phyloP scores from a whole-genome alignment of 2,797 vertebrate genomes.

The Dermochelys coriacea region DNA sequence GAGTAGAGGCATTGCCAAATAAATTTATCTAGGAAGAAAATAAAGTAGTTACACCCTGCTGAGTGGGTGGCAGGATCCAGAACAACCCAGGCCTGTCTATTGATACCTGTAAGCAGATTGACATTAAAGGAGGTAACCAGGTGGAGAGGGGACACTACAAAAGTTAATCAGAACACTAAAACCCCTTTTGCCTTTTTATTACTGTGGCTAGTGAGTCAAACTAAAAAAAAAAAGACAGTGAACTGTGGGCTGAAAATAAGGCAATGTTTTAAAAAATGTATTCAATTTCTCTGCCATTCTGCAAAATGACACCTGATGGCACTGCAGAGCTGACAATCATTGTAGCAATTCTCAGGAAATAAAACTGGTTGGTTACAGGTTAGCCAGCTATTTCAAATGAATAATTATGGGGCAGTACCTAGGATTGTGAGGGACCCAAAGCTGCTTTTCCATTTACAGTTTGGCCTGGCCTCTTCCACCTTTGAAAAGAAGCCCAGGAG shows the following conservation, averaged over 20 bases:
- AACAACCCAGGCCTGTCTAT: too few species aligned
- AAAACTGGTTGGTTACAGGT: background rate
- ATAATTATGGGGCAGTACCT: background rate
- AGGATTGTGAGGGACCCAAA: background rate
- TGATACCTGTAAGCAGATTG: too few species aligned
- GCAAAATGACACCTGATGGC: background rate
- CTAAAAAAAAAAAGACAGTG: background rate
- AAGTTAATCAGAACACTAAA: background rate
- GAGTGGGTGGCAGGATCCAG: too few species aligned
- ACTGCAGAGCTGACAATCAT: background rate
- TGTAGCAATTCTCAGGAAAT: background rate
- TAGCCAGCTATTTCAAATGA: background rate
- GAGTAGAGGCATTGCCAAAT: too few species aligned
- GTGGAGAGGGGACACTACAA: background rate
- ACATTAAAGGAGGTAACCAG: too few species aligned
- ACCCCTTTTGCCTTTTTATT: background rate
- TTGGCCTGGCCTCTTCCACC: background rate
- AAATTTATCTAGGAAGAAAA: too few species aligned
- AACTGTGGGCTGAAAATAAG: background rate
- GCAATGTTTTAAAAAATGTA: background rate
- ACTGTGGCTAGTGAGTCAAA: background rate
- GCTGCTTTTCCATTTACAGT: background rate
- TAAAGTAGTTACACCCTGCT: too few species aligned
- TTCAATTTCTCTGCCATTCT: background rate
- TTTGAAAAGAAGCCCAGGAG: background rate